A percentile compares a stretch with the other conserved stretches of the same genome.
Evolutionary conservation across 30 jellyfish, hydroid and myxozoan genomes (phyloP).

Genomic region (Calvadosia cruxmelitensis): DNA sequence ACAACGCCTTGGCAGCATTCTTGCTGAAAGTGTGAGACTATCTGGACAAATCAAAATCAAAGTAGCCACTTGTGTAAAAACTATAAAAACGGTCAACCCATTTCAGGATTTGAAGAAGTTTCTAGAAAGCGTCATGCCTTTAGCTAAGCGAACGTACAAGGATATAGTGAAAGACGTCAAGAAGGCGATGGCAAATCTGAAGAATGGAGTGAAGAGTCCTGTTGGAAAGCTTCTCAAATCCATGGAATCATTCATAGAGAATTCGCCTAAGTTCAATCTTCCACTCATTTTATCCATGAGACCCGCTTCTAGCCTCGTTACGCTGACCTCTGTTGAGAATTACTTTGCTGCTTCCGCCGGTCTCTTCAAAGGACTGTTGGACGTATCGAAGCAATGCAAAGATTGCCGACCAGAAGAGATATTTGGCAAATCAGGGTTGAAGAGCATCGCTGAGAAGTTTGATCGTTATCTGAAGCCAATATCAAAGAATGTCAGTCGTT

Average conservation of each 20-base stretch:
- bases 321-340: conserved; percentile 21
- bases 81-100: conserved; percentile 13
- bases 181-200: conserved; percentile 18
- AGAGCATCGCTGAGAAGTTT: conserved; percentile 30
- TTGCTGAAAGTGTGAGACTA: background rate
- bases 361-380: conserved; percentile 30
- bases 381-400: conserved; percentile 30
- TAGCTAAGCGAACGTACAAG: conserved; percentile 14
- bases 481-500: conserved; percentile 13
- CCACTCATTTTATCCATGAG: conserved; percentile 49
- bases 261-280: conserved; percentile 45
- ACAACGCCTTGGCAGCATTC: background rate
- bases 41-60: background rate
- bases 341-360: conserved; percentile 30
- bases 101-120: conserved; percentile 29
- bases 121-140: conserved; percentile 32
- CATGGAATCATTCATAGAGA: conserved; percentile 21
- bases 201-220: conserved; percentile 50
- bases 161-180: conserved; percentile 24
- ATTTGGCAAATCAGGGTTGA: conserved; percentile 40
- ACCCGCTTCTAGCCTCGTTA: conserved; percentile 15
- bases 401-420: conserved; percentile 66
- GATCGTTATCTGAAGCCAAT: conserved; percentile 41
- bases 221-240: conserved; percentile 58
- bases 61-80: background rate